These are phyloP conservation scores for Heliangelus exortis DNA, from an alignment of 2,797 vertebrate species.

Conservation along the genomic window DNA sequence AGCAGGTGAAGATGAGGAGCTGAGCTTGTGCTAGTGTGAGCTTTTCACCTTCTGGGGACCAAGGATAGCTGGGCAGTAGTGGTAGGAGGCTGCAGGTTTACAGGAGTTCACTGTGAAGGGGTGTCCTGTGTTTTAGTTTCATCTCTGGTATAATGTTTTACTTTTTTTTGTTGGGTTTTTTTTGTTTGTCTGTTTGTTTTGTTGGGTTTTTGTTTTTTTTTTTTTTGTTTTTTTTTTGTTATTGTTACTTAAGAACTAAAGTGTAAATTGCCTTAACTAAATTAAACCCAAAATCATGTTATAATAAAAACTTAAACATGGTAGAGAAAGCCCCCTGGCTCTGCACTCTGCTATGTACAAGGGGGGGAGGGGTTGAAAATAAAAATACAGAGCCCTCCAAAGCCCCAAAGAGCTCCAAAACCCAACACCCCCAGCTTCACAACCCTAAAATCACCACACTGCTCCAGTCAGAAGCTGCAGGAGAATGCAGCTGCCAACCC, in stretches of 20 bases:
- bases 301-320: conserved; percentile 32
- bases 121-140: conserved; percentile 62
- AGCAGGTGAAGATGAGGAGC: not conserved
- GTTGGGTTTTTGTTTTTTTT: not conserved
- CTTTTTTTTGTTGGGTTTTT: not conserved
- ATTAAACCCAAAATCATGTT: conserved; percentile 70
- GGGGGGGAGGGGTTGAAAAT: not conserved
- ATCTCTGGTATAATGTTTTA: conserved; percentile 68
- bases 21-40: not conserved
- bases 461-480: not conserved
- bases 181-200: not conserved
- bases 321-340: not conserved
- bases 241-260: conserved; percentile 69
- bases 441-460: not conserved
- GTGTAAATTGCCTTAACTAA: conserved; percentile 79
- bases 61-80: not conserved
- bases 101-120: conserved; percentile 71
- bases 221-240: not conserved
- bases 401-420: not conserved
- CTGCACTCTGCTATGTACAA: not conserved
- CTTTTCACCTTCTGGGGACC: conserved; percentile 27
- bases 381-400: not conserved
- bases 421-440: not conserved
- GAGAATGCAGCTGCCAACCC: not conserved
- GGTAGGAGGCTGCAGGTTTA: conserved; percentile 38